These are phyloP conservation scores for Lasioglossum baleicum DNA, from an alignment of 1,140 invertebrate species.

Conservation along the genomic window DNA sequence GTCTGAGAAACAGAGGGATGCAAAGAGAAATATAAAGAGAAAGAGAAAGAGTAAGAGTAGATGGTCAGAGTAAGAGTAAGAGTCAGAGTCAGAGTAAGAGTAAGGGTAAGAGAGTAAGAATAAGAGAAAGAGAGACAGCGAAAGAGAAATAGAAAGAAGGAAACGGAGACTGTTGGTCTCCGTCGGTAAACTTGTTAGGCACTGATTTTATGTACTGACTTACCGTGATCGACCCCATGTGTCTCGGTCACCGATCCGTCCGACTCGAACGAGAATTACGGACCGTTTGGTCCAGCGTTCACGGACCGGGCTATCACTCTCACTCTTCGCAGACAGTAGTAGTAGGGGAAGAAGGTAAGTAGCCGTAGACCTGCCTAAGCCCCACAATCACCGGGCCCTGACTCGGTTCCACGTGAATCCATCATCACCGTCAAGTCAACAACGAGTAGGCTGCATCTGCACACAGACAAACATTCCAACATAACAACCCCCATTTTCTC, in stretches of 20 bases:
- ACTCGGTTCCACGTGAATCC: conserved; percentile 71
- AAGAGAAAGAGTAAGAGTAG: no score
- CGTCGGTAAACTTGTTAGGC: conserved; percentile 28
- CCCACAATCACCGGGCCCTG: conserved; percentile 70
- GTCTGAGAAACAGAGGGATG: no score
- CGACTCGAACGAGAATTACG: conserved; percentile 51
- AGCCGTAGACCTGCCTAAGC: conserved; percentile 77
- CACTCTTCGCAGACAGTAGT: conserved; percentile 57
- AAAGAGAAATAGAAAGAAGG: conserved; percentile 2
- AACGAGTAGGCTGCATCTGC: conserved; percentile 80
- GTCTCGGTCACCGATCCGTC: conserved; percentile 39
- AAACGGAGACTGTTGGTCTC: not conserved
- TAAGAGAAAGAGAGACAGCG: not conserved
- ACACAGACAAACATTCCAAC: conserved; percentile 81
- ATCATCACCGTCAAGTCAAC: conserved; percentile 78
- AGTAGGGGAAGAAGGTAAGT: conserved; percentile 55
- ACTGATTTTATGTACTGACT: conserved; percentile 58
- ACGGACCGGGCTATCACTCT: conserved; percentile 56
- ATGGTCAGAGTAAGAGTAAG: no score
- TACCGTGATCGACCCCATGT: conserved; percentile 54
- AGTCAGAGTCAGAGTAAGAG: no score
- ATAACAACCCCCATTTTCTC: conserved; percentile 76
- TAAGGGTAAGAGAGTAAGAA: no score
- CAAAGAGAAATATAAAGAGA: no score
- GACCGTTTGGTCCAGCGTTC: conserved; percentile 36